These are phyloP conservation scores for Rhingia rostrata DNA, from an alignment of 2,888 invertebrate species.

Conservation along the genomic window DNA sequence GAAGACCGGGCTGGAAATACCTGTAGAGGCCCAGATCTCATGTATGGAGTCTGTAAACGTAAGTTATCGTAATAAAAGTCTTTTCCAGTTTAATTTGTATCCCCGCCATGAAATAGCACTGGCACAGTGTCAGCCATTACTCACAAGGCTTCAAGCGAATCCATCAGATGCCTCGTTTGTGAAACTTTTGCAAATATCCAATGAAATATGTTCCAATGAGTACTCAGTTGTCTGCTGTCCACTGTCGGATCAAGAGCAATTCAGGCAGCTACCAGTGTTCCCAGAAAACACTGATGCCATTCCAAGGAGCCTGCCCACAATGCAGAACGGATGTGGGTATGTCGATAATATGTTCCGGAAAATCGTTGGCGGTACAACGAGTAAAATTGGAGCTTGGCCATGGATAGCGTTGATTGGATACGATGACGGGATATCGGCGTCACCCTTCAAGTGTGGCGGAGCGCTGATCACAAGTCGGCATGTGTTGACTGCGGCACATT, in stretches of 20 bases:
- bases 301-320: constrained; percentile 78
- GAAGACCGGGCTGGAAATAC: constrained; percentile 65
- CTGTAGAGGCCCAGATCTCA: constrained; percentile 77
- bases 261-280: background rate
- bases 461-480: constrained; percentile 83
- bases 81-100: background rate
- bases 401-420: constrained; percentile 92
- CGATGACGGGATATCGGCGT: constrained; percentile 82
- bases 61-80: constrained; percentile 51
- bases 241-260: constrained; percentile 19
- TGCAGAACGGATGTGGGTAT: constrained; percentile 86
- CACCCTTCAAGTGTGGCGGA: constrained; percentile 84
- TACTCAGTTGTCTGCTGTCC: constrained; percentile 80
- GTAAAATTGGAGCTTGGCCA: constrained; percentile 89
- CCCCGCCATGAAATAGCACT: constrained; percentile 75
- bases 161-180: constrained; percentile 77
- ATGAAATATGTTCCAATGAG: constrained; percentile 77
- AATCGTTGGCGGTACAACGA: constrained; percentile 89
- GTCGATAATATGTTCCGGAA: constrained; percentile 85
- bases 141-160: constrained; percentile 76
- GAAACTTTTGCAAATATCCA: constrained; percentile 78
- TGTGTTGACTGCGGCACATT: constrained; percentile 86
- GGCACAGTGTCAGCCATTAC: constrained; percentile 76
- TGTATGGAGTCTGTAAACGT: constrained; percentile 78
- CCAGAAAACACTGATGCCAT: constrained; percentile 74